Evolutionary conservation across 2,888 invertebrate species (phyloP), one percentile per base, ranked within the genome.

Genomic region (Cyclophora punctaria): DNA sequence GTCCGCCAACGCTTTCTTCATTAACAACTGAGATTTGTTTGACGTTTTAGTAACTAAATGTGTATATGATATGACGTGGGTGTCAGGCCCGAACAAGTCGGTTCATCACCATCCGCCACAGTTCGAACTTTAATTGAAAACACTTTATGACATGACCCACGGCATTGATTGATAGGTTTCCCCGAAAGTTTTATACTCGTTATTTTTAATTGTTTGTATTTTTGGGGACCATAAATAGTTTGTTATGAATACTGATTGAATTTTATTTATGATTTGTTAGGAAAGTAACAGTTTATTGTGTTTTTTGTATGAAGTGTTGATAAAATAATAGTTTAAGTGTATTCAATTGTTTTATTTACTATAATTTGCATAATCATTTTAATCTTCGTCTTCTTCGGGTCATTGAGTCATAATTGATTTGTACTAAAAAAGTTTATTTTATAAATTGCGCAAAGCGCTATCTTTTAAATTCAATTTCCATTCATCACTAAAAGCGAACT

Each of bases 71-170:
- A 61, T 64, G 59, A 67, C 68, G 80, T 82, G 79, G 80, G 80
- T 77, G 79, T 78, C 67, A 70, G 75, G 44, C 72, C 74, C 71
- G 64, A 77, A 81, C 80, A 76, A 81, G 78, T 72, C 64, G 59
- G 73, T 63, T 75, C 75, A 76, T 80, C 78, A 76, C 73, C 71
- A 72, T 75, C 68, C 67, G 61, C 54, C 73, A 67, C 73, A 69
- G 75, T 76, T 66, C 73, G 62, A 61, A 64, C 67, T 73, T 76
- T 79, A 79, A 83, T 83, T 81, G 77, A 79, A 83, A 81, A 76
- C 70, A 71, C 70, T 75, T 73, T 73, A 71, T 71, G 74, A 75
- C 71, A 64, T 66, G 63, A 60, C 58, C 67, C 57, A 54, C 72
- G 72, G 71, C 74, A 68, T 71, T 83, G 80, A 82, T 81, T 69